These are phyloP conservation scores for Amaurobius ferox DNA, from an alignment of 2,888 invertebrate species.

Conservation along the genomic window DNA sequence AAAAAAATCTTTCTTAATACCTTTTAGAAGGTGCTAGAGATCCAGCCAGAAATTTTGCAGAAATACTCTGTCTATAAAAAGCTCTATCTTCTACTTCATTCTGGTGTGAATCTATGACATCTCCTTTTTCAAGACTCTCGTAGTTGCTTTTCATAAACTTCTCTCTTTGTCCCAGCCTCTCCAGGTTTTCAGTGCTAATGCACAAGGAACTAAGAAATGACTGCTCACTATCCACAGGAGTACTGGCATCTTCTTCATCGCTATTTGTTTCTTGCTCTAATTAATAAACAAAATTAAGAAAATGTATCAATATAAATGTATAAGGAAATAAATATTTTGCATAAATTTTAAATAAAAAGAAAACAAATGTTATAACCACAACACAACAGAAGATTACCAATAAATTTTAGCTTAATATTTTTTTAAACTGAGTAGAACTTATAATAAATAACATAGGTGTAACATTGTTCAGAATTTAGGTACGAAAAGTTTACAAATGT, in stretches of 20 bases:
- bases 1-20: too few species aligned
- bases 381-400: too few species aligned
- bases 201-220: conserved; percentile 77
- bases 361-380: too few species aligned
- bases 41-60: conserved; percentile 75
- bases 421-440: too few species aligned
- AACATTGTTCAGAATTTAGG: too few species aligned
- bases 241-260: conserved; percentile 84
- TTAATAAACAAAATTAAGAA: too few species aligned
- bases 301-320: too few species aligned
- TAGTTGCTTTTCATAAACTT: conserved; percentile 79
- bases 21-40: conserved; percentile 58
- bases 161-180: conserved; percentile 78
- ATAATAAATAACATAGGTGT: too few species aligned
- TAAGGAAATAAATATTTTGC: too few species aligned
- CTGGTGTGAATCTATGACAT: conserved; percentile 70
- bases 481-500: too few species aligned
- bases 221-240: conserved; percentile 88
- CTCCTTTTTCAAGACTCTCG: conserved; percentile 82
- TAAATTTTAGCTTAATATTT: too few species aligned
- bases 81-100: conserved; percentile 72
- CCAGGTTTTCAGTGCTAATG: conserved; percentile 78
- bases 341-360: too few species aligned
- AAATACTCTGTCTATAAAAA: conserved; percentile 74
- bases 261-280: conserved; percentile 73